Evolutionary conservation across 2,113 vertebrate species (phyloP).

Genomic region (Cairina moschata): DNA sequence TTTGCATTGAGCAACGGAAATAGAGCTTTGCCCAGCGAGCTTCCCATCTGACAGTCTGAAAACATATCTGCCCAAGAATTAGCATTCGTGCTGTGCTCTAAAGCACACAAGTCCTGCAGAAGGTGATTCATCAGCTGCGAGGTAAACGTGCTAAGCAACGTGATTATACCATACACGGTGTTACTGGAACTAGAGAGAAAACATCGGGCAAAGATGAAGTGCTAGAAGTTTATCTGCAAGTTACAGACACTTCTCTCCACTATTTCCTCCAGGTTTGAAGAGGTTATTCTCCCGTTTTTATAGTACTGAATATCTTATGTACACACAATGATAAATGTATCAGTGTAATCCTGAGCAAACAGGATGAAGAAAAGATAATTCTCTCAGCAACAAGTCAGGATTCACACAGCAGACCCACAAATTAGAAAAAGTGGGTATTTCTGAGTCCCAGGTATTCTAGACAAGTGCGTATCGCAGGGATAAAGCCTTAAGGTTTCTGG

Average conservation of each 20-base stretch:
- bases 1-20: not conserved
- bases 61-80: not conserved
- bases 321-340: not conserved
- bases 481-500: not conserved
- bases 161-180: not conserved
- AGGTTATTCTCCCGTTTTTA: not conserved
- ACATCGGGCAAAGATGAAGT: not conserved
- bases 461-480: accelerated
- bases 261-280: not conserved
- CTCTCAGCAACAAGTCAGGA: not conserved
- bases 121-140: not conserved
- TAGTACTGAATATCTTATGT: not conserved
- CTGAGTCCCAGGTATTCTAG: not conserved
- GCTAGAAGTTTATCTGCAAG: not conserved
- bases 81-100: not conserved
- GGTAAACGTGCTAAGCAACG: slow-evolving; percentile 8
- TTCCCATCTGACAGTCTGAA: not conserved
- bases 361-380: not conserved
- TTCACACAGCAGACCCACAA: not conserved
- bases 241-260: not conserved
- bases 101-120: not conserved
- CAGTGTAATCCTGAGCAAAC: not conserved
- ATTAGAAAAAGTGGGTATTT: not conserved
- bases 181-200: not conserved
- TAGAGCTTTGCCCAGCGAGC: not conserved